Evolutionary conservation across 2,888 invertebrate species (phyloP).

Genomic region (Tipula vernalis): DNA sequence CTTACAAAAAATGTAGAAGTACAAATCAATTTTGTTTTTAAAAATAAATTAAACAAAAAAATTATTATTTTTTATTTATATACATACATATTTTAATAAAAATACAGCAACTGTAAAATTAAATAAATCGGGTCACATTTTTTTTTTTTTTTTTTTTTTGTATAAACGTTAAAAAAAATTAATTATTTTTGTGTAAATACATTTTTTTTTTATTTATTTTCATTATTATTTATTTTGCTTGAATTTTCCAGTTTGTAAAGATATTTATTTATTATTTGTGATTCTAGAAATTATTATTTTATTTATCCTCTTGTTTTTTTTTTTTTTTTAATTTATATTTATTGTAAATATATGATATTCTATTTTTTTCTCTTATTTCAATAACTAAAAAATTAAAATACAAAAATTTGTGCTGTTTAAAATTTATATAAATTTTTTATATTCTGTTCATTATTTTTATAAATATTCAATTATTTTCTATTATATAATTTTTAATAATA

Average conservation of each 20-base stretch:
- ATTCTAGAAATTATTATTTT: background rate
- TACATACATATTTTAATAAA: background rate
- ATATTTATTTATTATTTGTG: background rate
- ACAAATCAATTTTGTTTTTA: background rate
- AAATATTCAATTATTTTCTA: background rate
- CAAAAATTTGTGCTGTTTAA: background rate
- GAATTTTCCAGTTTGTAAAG: background rate
- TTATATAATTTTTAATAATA: background rate
- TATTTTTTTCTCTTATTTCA: background rate
- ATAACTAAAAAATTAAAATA: background rate
- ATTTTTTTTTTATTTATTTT: background rate
- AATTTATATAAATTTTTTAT: background rate
- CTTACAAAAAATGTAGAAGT: background rate
- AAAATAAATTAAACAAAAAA: background rate
- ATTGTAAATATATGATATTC: background rate
- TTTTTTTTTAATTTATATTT: background rate
- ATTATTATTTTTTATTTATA: background rate
- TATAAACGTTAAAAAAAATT: background rate
- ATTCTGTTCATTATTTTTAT: background rate
- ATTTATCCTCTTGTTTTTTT: background rate
- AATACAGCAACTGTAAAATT: background rate
- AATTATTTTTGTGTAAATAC: background rate
- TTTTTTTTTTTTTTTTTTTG: background rate
- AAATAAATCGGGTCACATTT: background rate
- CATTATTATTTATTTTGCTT: background rate